These are phyloP conservation scores for Gambelia wislizenii DNA, from an alignment of 2,797 vertebrate species.

Conservation along the genomic window DNA sequence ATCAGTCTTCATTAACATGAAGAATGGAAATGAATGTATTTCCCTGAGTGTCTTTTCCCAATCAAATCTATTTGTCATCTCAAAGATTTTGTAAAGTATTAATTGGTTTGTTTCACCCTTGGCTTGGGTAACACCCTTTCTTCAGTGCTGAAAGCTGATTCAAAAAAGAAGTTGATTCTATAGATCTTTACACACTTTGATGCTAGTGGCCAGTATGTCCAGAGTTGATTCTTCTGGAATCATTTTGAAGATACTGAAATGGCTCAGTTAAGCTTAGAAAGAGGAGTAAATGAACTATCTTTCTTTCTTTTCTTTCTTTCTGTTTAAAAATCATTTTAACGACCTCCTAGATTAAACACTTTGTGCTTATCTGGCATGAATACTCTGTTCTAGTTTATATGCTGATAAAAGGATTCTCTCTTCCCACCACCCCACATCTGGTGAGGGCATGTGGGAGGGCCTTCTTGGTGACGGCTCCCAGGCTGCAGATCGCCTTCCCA, in stretches of 20 bases:
- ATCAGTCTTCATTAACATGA: neutral
- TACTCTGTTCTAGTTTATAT: too few species aligned
- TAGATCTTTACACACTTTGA: too few species aligned
- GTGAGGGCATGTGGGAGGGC: too few species aligned
- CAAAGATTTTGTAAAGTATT: neutral
- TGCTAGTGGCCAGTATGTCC: neutral
- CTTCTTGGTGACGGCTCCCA: too few species aligned
- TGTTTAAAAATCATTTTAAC: too few species aligned
- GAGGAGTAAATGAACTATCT: neutral
- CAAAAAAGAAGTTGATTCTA: neutral
- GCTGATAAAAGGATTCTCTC: too few species aligned
- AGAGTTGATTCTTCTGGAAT: neutral
- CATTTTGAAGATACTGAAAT: neutral
- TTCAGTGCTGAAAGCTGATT: neutral
- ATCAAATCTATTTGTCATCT: neutral
- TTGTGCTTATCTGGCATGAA: too few species aligned
- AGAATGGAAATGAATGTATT: neutral
- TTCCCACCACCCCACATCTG: too few species aligned
- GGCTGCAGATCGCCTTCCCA: too few species aligned
- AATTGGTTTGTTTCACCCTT: neutral
- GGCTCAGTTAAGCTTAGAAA: neutral
- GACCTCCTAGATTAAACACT: too few species aligned
- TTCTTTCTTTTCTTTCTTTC: neutral
- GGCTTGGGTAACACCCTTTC: neutral
- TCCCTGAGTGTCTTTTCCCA: neutral